Conservation (phyloP, 2,113 vertebrate genomes). For the Thymallus thymallus region DNA sequence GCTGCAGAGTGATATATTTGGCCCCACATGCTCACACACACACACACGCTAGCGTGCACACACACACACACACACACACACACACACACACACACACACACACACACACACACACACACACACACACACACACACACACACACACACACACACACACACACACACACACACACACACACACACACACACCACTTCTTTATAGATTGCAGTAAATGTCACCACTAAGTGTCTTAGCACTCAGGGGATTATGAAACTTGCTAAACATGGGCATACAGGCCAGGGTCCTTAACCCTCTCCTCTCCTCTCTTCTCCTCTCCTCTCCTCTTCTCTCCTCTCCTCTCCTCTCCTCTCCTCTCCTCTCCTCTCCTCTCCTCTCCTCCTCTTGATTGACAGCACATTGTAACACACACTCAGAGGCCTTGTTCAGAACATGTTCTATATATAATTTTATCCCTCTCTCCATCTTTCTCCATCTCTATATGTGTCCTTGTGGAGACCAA, state of each 20-base stretch:
- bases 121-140: not conserved
- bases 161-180: not conserved
- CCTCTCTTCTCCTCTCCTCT: constrained; percentile 33
- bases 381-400: constrained; percentile 56
- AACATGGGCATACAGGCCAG: constrained; percentile 45
- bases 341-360: not conserved
- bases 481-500: constrained; percentile 42
- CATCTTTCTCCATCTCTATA: constrained; percentile 29
- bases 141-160: constrained; percentile 2
- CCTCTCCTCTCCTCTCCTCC: not conserved
- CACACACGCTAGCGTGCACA: too few species aligned
- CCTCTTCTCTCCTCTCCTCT: constrained; percentile 1
- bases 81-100: constrained; percentile 9
- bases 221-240: constrained; percentile 57
- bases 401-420: constrained; percentile 35
- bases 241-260: constrained; percentile 34
- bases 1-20: too few species aligned
- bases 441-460: constrained; percentile 9
- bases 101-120: not conserved
- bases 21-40: too few species aligned
- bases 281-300: not conserved
- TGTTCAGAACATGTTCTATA: constrained; percentile 37
- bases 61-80: not conserved
- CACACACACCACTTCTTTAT: constrained; percentile 8
- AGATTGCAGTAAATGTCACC: constrained; percentile 23